A percentile compares a stretch with the other conserved stretches of the same genome.
phyloP scores from a whole-genome alignment of 2,888 invertebrate genomes.

The Crematogaster levior region DNA sequence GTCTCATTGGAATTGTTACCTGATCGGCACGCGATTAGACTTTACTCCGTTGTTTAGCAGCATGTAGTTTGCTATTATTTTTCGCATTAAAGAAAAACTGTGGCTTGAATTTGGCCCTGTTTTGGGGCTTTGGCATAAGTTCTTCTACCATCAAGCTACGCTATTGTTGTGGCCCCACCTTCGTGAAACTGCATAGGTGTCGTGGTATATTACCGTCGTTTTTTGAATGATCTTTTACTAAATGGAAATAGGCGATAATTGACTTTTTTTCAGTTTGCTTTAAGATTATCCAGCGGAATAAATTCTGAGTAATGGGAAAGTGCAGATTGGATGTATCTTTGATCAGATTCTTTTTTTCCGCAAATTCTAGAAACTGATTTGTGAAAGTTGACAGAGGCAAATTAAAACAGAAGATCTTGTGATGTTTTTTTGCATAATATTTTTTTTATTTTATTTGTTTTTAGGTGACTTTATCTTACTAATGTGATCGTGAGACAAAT shows the following conservation, averaged over 20 bases:
- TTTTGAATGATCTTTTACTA: too few species aligned
- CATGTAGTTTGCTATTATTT: slow-evolving; percentile 92
- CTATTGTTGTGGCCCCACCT: slow-evolving; percentile 95
- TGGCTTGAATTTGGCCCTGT: slow-evolving; percentile 93
- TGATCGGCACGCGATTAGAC: slow-evolving; percentile 96
- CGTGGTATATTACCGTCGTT: too few species aligned
- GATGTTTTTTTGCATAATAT: background rate
- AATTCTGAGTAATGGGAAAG: too few species aligned
- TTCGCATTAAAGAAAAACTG: slow-evolving; percentile 88
- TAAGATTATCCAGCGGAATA: too few species aligned
- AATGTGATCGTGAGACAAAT: slow-evolving; percentile 94
- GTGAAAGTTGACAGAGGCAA: slow-evolving; percentile 86
- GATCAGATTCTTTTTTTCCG: too few species aligned
- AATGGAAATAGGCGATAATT: too few species aligned
- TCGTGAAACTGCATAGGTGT: slow-evolving; percentile 94
- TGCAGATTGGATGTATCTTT: too few species aligned
- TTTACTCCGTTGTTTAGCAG: slow-evolving; percentile 95
- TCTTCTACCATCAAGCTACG: slow-evolving; percentile 94
- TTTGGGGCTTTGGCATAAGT: slow-evolving; percentile 93
- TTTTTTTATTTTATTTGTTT: background rate
- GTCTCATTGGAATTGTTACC: slow-evolving; percentile 94
- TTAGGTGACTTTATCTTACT: slow-evolving; percentile 94
- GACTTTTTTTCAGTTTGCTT: too few species aligned
- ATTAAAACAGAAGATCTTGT: background rate
- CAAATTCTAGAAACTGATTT: slow-evolving; percentile 92